Base-by-base conservation (phyloP, 2,888 invertebrate genomes). In the Clivina fossor region DNA sequence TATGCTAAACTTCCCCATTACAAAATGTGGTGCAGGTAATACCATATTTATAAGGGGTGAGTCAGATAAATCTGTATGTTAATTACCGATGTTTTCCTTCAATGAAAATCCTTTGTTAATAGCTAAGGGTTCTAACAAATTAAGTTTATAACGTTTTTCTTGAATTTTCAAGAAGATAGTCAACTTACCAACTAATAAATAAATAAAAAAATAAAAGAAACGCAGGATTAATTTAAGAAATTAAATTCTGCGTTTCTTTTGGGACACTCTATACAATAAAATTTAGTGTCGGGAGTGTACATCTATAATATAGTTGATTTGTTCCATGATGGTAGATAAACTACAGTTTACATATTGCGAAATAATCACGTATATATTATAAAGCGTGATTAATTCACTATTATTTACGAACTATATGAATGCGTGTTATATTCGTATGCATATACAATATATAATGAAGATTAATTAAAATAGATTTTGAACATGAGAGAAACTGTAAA, bases 401-500 rank as follows among this genome's bases (percentile, higher is more conserved):
- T 53, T 53, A 53, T 53, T 53, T 44, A 53, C 41, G 35, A 37
- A 20, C 43, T 44, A 35, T 44, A 44, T 28, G 33, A 44, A 53
- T 53, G 53, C n/a, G n/a, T n/a, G n/a, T n/a, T n/a, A n/a, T n/a
- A n/a, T n/a, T n/a, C n/a, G n/a, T n/a, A n/a, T n/a, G n/a, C n/a
- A n/a, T n/a, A n/a, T n/a, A n/a, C n/a, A n/a, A n/a, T n/a, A n/a
- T n/a, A 53, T 53, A 44, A 53, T 53, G 53, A 53, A 53, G 53
- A 53, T 53, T 53, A 53, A 53, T 53, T 44, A 53, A 53, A 53
- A 53, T 53, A 53, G 44, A 53, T 53, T 53, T 53, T 44, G 44
- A 53, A 53, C 53, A 53, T 53, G 53, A 53, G 53, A 53, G 53
- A 44, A 44, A 44, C 44, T 53, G 44, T 37, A 53, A 53, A 53